A percentile compares a stretch with the other conserved stretches of the same genome.
These are phyloP conservation scores for Drosophila micromelanica DNA, from an alignment of 1,140 invertebrate genomes.

Conservation along the genomic window DNA sequence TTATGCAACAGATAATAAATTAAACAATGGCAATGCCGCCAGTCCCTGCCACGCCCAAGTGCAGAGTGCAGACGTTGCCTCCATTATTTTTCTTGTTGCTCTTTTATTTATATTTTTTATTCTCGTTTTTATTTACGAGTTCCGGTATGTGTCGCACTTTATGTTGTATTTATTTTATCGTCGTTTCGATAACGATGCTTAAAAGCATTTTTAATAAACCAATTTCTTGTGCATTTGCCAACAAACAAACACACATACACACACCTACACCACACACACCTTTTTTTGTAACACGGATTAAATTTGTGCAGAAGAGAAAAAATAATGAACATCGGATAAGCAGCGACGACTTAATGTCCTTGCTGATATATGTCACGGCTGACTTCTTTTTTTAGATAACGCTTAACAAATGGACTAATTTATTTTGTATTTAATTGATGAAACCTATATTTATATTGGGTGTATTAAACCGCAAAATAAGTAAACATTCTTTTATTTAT, in stretches of 20 bases:
- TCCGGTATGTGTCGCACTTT: constrained; percentile 20
- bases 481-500: background rate
- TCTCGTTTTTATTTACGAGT: constrained; percentile 34
- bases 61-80: constrained; percentile 2
- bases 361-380: constrained; percentile 6
- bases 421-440: background rate
- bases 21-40: constrained; percentile 39
- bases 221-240: constrained; percentile 27
- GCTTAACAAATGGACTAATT: constrained; percentile 7
- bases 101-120: constrained; percentile 21
- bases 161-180: constrained; percentile 44
- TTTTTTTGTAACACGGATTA: constrained; percentile 5
- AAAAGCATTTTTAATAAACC: constrained; percentile 53
- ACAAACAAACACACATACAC: background rate
- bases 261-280: background rate
- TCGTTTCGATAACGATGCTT: constrained; percentile 45
- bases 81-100: background rate
- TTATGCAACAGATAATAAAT: constrained; percentile 68
- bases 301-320: constrained; percentile 5
- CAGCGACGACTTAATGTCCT: constrained; percentile 16
- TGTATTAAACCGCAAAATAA: background rate
- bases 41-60: background rate
- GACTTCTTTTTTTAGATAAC: constrained; percentile 8
- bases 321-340: constrained; percentile 28
- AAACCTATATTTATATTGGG: background rate